Evolutionary conservation across 2,888 invertebrate species (phyloP), one percentile per base, ranked within the genome.

Genomic region (Yponomeuta cagnagella): DNA sequence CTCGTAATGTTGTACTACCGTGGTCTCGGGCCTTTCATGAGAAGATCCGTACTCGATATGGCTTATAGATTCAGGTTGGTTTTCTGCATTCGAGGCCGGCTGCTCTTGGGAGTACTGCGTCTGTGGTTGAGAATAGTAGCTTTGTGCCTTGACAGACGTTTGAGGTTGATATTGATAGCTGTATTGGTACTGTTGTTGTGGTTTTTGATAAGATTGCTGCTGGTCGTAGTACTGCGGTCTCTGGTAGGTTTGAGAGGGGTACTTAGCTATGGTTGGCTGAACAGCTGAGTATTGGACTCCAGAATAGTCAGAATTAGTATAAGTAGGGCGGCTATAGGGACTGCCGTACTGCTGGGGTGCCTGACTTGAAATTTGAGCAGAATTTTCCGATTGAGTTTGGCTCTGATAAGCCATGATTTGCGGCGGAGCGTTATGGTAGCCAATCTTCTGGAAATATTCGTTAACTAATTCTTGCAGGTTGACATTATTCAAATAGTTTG

Each of bases 381-480:
- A 71, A 70, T 73, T 48, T 68, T 71, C 70, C 73, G 83, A 78
- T 71, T 78, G 73, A 15, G 77, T 73, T 48, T 82, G 74, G 71
- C 77, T 83, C 70, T 84, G 84, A 73, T 89, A 89, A 43, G 84
- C 74, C 83, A 82, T 89, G 31, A 90, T 82, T 77, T 89, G 87
- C 71, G 90, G 89, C 71, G 90, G 89, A 5, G 87, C 88, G 73
- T 83, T 83, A 10, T 85, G 82, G 73, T 83, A 90, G 10, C 92
- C 92, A 72, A 85, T 84, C 74, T 91, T 91, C 75, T 86, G 85
- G 68, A 93, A 89, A 77, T 94, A 94, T 74, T 92, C 88, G 73
- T 90, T 88, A 0, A 94, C 89, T 48, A 94, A 78, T 31, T 90
- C 84, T 83, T 94, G 94, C 48, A 94, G 79, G 76, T 94, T 93